A percentile compares a stretch with the other conserved stretches of the same genome.
These are phyloP conservation scores for Pangasianodon gigas DNA, from an alignment of 2,113 vertebrate species.

Conservation along the genomic window DNA sequence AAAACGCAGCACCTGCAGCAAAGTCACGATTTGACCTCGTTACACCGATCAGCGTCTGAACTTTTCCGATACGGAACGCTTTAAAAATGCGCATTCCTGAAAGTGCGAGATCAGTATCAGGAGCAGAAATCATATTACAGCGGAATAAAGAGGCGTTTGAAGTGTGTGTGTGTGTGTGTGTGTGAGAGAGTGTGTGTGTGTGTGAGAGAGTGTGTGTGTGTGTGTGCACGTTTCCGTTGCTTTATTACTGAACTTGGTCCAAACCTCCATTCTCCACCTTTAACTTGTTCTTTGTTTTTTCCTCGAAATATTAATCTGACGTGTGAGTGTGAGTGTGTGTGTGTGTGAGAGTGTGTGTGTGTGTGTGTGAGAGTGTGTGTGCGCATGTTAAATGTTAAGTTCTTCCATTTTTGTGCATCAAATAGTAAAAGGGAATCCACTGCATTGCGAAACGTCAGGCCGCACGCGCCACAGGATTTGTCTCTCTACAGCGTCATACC, in stretches of 20 bases:
- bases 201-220: constrained; percentile 17
- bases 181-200: constrained; percentile 25
- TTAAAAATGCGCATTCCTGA: constrained; percentile 39
- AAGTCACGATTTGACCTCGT: constrained; percentile 29
- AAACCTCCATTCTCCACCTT: background rate
- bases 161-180: constrained; percentile 15
- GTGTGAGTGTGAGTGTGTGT: background rate
- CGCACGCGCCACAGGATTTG: background rate
- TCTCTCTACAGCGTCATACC: background rate
- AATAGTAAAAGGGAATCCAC: background rate
- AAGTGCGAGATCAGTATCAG: constrained; percentile 49
- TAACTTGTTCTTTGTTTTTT: background rate
- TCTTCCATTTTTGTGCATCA: background rate
- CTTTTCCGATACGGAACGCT: constrained; percentile 18
- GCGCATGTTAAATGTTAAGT: background rate
- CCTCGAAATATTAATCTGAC: background rate
- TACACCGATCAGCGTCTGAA: constrained; percentile 31
- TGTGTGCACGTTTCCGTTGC: background rate
- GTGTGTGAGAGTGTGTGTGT: background rate
- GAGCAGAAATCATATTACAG: constrained; percentile 50
- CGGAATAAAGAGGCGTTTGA: constrained; percentile 47
- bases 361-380: background rate
- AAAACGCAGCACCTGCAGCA: constrained; percentile 34
- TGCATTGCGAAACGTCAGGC: background rate
- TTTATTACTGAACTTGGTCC: background rate